Evolutionary conservation across 2,888 invertebrate genomes (phyloP), one percentile per base, ranked within the genome.

Genomic region (Colostygia pectinataria): DNA sequence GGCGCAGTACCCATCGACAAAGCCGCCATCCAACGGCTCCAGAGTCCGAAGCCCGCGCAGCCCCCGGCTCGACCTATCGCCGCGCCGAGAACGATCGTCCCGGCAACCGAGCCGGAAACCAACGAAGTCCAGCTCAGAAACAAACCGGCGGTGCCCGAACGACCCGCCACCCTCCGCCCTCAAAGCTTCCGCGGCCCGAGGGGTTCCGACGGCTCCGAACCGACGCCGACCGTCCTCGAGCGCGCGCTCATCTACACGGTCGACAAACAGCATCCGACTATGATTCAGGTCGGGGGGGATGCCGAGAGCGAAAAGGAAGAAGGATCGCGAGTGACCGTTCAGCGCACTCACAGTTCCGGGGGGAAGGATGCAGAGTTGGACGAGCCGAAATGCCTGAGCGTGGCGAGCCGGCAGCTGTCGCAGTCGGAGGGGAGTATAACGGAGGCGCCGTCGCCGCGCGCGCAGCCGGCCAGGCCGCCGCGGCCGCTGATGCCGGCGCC

Each of bases 71-170:
- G 87, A n/a, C 91, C 91, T 3, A 82, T 88, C 15, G 90, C 91
- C 12, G 83, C 91, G 49, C 91, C 91, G 44, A 76, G 91, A 36
- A 87, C 89, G 12, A 63, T 83, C 34, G 55, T 82, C 50, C 83
- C 84, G 10, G 59, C 69, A 24, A 71, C 50, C 4, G 75, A 71
- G 9, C 71, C 71, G 9, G 74, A 73, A 14, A 79, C 79, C 15
- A 79, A 66, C 23, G 80, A 78, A 33, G 92, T 93, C 32, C 91
- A 90, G 68, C 74, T 93, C 57, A 90, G 93, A 15, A 87, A 92
- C 72, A 96, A 96, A 80, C 96, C 96, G 4, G 94, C 94, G 39
- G 93, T 96, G 59, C 96, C 96, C 38, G 95, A 96, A 77, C 91
- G 96, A 45, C 96, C 96, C 37, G 93, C 94, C 28, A 92, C 93